phyloP scores from a whole-genome alignment of 1,140 invertebrate genomes.

The Drosophila arizonae region DNA sequence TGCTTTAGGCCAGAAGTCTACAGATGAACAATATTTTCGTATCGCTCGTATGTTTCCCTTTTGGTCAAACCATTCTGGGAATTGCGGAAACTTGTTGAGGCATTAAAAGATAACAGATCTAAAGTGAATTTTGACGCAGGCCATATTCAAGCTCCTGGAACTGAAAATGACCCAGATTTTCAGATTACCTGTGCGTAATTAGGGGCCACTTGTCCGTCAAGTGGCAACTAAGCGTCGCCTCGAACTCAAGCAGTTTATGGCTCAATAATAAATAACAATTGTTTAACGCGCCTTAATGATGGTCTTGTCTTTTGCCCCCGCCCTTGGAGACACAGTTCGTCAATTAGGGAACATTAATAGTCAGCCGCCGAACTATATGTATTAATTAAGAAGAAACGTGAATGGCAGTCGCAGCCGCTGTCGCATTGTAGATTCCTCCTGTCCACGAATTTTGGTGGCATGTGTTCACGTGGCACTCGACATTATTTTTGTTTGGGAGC shows the following conservation, averaged over 20 bases:
- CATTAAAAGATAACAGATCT: neutral
- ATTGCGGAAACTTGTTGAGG: neutral
- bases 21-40: conserved; percentile 3
- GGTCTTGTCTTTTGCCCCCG: neutral
- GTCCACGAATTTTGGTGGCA: neutral
- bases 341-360: conserved; percentile 69
- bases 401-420: conserved; percentile 4
- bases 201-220: conserved; percentile 39
- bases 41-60: neutral
- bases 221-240: conserved; percentile 25
- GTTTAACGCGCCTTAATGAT: conserved; percentile 46
- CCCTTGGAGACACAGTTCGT: conserved; percentile 39
- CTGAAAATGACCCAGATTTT: neutral
- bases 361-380: conserved; percentile 47
- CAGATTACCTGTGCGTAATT: conserved; percentile 43
- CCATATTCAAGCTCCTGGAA: neutral
- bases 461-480: conserved; percentile 11
- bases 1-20: neutral
- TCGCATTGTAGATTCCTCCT: conserved; percentile 4
- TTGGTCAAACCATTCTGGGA: neutral
- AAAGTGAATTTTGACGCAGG: neutral
- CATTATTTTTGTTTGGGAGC: conserved; percentile 1
- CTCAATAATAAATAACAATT: conserved; percentile 69
- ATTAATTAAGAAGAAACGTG: conserved; percentile 56
- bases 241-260: conserved; percentile 41